Conservation (phyloP, 2,113 vertebrate species). For the Vidua chalybeata region DNA sequence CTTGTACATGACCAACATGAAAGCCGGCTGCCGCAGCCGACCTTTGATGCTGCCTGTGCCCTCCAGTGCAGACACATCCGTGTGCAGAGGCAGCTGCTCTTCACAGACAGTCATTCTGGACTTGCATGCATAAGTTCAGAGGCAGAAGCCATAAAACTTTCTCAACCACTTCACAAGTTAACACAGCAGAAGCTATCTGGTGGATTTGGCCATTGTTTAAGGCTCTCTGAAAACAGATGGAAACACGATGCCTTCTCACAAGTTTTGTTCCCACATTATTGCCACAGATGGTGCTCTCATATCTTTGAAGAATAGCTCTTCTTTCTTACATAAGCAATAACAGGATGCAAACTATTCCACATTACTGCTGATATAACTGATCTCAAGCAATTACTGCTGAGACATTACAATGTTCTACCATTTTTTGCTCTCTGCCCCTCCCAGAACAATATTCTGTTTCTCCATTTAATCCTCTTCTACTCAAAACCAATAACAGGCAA, state of each 20-base stretch:
- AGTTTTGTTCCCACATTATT: not conserved
- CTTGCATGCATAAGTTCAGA: conserved; percentile 16
- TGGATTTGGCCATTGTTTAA: conserved; percentile 37
- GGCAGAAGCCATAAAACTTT: conserved; percentile 29
- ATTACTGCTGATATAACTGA: conserved; percentile 12
- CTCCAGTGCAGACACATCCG: not conserved
- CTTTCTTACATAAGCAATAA: conserved; percentile 34
- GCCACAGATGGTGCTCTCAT: conserved; percentile 12
- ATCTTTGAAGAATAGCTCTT: conserved; percentile 9
- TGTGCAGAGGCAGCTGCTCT: not conserved
- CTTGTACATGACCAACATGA: not conserved
- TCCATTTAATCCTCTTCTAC: not conserved
- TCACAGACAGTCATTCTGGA: not conserved
- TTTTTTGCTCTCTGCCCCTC: not conserved
- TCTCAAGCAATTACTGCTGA: not conserved
- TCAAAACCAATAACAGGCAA: not conserved
- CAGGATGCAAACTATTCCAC: conserved; percentile 27
- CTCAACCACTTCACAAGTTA: conserved; percentile 20
- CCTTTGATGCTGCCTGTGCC: not conserved
- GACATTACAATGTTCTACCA: not conserved
- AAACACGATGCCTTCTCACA: conserved; percentile 49
- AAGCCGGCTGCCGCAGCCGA: not conserved
- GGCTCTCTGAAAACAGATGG: conserved; percentile 56
- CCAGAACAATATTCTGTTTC: not conserved
- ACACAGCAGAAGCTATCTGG: conserved; percentile 1